A percentile compares a stretch with the other conserved stretches of the same genome.
Conservation (phyloP, 2,888 invertebrate species). For the Sceliomorpha sp. region DNA sequence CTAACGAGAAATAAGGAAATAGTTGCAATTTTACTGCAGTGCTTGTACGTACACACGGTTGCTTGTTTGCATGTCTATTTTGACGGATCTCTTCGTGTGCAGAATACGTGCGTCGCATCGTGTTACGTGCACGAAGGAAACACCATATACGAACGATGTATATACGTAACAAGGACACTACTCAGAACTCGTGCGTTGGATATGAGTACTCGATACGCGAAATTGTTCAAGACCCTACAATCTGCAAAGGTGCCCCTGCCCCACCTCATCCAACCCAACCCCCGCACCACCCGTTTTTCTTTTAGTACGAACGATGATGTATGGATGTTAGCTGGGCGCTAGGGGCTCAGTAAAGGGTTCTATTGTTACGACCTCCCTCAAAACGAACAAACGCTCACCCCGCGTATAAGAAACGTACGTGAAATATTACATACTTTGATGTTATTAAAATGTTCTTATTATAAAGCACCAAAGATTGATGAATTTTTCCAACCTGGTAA, state of each 20-base stretch:
- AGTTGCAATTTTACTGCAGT: no score
- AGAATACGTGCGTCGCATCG: background rate
- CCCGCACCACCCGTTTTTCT: no score
- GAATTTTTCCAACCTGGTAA: no score
- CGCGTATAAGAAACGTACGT: conserved; percentile 68
- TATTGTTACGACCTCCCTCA: conserved; percentile 74
- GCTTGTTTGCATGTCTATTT: no score
- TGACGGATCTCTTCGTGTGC: no score
- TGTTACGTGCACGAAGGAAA: conserved; percentile 10
- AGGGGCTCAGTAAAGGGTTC: conserved; percentile 80
- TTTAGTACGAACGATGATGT: conserved; percentile 79
- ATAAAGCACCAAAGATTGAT: no score
- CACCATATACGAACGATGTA: background rate
- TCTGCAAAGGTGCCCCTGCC: conserved; percentile 71
- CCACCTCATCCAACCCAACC: no score
- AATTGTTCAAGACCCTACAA: conserved; percentile 67
- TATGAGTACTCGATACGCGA: conserved; percentile 46
- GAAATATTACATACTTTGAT: conserved; percentile 80
- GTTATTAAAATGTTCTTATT: no score
- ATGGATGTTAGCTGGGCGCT: conserved; percentile 78
- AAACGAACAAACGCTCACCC: conserved; percentile 67
- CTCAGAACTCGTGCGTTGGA: conserved; percentile 33
- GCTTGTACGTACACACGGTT: no score
- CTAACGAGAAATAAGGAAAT: no score
- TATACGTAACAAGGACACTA: conserved; percentile 44